Percentiles rank a stretch among this genome's conserved stretches.
These are phyloP conservation scores for Scaptomyza polygonia DNA, from an alignment of 2,888 invertebrate species.

Conservation along the genomic window DNA sequence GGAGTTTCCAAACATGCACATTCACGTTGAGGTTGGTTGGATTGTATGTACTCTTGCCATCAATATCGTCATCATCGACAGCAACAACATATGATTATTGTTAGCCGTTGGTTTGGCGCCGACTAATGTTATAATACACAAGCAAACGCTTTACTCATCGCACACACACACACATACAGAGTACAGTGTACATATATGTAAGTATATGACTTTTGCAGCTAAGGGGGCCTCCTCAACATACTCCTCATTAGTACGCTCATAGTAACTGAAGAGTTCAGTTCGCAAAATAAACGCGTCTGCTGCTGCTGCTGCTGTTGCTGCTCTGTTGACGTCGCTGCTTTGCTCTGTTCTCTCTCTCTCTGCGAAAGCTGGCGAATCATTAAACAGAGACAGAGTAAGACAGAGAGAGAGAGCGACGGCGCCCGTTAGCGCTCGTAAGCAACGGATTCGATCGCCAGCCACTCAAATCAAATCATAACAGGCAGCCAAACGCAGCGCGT, in stretches of 20 bases:
- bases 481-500: conserved; percentile 72
- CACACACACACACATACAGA: conserved; percentile 6
- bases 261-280: conserved; percentile 73
- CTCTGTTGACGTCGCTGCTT: conserved; percentile 7
- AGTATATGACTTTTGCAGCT: conserved; percentile 22
- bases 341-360: conserved; percentile 1
- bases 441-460: conserved; percentile 63
- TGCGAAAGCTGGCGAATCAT: conserved; percentile 42
- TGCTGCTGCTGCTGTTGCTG: conserved; percentile 2
- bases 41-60: too few species aligned
- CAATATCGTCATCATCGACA: background rate
- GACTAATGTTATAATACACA: conserved; percentile 14
- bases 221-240: conserved; percentile 35
- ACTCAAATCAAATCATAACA: conserved; percentile 74
- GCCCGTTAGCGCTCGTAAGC: conserved; percentile 11
- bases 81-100: conserved; percentile 5
- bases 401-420: conserved; percentile 2
- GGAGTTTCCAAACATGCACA: background rate
- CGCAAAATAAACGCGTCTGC: conserved; percentile 24
- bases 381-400: background rate
- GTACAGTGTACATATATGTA: background rate
- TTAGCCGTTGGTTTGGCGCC: conserved; percentile 1
- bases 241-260: conserved; percentile 73
- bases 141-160: conserved; percentile 40
- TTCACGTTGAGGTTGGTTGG: too few species aligned